Base-by-base conservation (phyloP, 2,797 vertebrate genomes). In the Tadarida brasiliensis region DNA sequence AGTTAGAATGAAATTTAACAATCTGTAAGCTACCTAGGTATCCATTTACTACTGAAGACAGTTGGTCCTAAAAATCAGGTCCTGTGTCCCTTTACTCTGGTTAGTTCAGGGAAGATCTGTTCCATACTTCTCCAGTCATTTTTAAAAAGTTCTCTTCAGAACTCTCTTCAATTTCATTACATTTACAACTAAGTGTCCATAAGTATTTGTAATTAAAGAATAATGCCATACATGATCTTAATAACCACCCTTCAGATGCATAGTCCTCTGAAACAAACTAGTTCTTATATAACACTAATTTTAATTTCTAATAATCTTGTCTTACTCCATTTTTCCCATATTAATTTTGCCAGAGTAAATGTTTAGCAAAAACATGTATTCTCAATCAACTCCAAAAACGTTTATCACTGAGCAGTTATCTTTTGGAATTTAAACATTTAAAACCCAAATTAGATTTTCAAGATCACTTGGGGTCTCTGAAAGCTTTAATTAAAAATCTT, bases 371-470 rank as follows among this genome's bases (percentile, higher is more conserved):
- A 92, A 68, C 30, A 81, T 16, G 24, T 19, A 82, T 90, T 94
- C 93, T 78, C 82, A 87, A 35, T 78, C 90, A 92, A 78, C 85
- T 63, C 16, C n/a, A n/a, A 86, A 86, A 92, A 82, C 85, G 44
- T 76, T 87, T 96, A 87, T 87, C 63, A 81, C 24, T 67, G 35
- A 76, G 56, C 11, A 85, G 39, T 83, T 89, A 67, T 87, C 11
- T 26, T 90, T 93, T 91, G 85, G 24, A 85, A 96, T 91, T 76
- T 85, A 82, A 92, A 92, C 8, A 68, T 93, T 95, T 74, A 88
- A 95, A 96, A 76, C 7, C 17, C 12, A 63, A 90, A 71, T 61
- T 90, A n/a, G 6, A 94, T 71, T 97, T 96, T 83, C 19, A 82
- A 71, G 73, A 74, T 94, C 73, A 83, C 30, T 68, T 88, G 35